Evolutionary conservation across 1,140 invertebrate species (phyloP), one percentile per base, ranked within the genome.

Genomic region (Drosophila lacertosa): DNA sequence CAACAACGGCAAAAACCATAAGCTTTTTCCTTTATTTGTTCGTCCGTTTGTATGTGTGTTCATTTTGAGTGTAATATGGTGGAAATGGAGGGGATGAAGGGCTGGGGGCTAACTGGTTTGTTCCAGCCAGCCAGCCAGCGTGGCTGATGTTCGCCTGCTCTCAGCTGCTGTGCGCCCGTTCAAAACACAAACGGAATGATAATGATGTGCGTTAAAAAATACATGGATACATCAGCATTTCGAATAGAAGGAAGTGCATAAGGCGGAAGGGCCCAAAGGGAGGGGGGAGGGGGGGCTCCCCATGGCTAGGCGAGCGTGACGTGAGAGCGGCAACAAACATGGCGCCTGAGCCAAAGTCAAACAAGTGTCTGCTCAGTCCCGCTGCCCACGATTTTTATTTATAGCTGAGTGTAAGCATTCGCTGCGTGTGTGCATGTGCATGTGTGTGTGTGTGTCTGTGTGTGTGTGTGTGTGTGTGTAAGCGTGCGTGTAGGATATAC

Each of bases 101-200:
- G 26, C 0, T 29, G 39, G 32, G 42, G 29, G 20, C 29, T 4
- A 39, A 39, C n/a, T 15, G 47, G 37, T 48, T 26, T 29, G 26
- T 7, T 29, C 26, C 6, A 40, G 40, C 20, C 66, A 53, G 32
- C 58, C 54, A 53, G 37, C 63, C 53, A 48, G 62, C 42, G 24
- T 29, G 37, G 18, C 53, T 22, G 16, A 50, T 39, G 51, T 62
- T 65, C 33, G 60, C 54, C 48, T 81, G 39, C 74, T 73, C 50
- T 11, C 51, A 39, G 37, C 15, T 81, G 71, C 81, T 88, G 82
- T 29, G 74, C 77, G 81, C 82, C 82, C 71, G 81, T 81, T 88
- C 66, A 86, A 88, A 88, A 81, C 75, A 77, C 82, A 88, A 88
- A 88, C 82, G 82, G 82, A 88, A 88, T 88, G 82, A 88, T 86